Conservation (phyloP, 2,888 invertebrate species). For the Leptopilina drosophilae region DNA sequence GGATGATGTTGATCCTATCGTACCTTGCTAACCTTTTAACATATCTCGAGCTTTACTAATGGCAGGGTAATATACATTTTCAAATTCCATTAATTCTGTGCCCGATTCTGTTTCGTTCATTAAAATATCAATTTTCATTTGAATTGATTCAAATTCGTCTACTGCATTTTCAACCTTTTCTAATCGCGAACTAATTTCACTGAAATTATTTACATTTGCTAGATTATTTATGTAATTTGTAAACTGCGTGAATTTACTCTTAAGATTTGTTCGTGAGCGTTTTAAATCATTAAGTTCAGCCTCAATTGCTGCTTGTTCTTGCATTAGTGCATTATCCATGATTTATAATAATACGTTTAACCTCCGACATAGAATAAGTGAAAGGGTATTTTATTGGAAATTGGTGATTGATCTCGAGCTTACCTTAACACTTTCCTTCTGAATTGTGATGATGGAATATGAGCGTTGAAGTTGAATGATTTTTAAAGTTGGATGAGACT, state of each 20-base stretch:
- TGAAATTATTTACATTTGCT: not conserved
- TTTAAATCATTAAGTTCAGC: not conserved
- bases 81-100: not conserved
- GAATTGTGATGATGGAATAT: not conserved
- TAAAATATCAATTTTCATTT: conserved; percentile 1
- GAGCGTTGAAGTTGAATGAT: not conserved
- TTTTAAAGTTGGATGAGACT: not conserved
- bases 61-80: not conserved
- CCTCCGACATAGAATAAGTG: not conserved
- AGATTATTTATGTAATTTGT: not conserved
- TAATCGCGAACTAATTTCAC: not conserved
- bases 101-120: not conserved
- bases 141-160: not conserved
- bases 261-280: not conserved
- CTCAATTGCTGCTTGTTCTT: not conserved
- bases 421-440: not conserved
- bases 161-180: not conserved
- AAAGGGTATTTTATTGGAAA: not conserved
- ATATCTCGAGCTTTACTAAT: conserved; percentile 7
- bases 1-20: not conserved
- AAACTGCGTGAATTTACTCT: conserved; percentile 6
- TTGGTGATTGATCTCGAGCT: not conserved
- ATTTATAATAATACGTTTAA: not conserved
- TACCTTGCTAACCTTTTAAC: not conserved
- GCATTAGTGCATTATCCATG: not conserved